A percentile compares a stretch with the other conserved stretches of the same genome.
These are phyloP conservation scores for Elaphurus davidianus DNA, from an alignment of 2,113 vertebrate species.

Conservation along the genomic window DNA sequence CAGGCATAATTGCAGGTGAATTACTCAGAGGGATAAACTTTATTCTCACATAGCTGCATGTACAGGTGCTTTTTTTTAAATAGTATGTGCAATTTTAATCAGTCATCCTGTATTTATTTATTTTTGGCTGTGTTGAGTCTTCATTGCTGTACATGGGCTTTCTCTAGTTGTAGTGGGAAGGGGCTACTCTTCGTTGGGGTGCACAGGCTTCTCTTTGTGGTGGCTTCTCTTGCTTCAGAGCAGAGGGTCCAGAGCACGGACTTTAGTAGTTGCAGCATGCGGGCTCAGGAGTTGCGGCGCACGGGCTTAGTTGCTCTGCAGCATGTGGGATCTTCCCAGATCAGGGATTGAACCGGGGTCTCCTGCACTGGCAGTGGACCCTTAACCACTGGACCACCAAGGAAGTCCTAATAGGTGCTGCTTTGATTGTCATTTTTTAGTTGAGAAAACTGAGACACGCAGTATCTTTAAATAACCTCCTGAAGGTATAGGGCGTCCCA, in stretches of 20 bases:
- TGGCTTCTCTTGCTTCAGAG: background rate
- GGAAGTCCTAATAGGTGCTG: background rate
- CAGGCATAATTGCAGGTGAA: background rate
- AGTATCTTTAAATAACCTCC: background rate
- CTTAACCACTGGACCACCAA: background rate
- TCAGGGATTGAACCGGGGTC: background rate
- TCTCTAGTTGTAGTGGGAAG: background rate
- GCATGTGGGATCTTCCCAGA: background rate
- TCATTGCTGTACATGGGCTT: background rate
- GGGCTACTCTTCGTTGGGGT: background rate
- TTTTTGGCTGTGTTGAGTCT: background rate
- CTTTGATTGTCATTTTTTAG: background rate
- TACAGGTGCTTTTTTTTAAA: background rate
- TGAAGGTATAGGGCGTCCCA: background rate
- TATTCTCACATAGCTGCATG: background rate
- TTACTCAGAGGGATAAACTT: slow-evolving; percentile 4
- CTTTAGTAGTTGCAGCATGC: background rate
- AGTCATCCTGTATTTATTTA: background rate
- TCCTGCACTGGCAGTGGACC: background rate
- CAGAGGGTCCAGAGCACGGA: background rate
- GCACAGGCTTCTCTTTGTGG: background rate
- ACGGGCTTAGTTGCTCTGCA: background rate
- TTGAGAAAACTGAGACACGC: background rate
- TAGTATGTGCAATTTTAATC: background rate
- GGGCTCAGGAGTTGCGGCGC: background rate